These are phyloP conservation scores for Yoshiicerus persimilis DNA, from an alignment of 1,140 invertebrate species.

Conservation along the genomic window DNA sequence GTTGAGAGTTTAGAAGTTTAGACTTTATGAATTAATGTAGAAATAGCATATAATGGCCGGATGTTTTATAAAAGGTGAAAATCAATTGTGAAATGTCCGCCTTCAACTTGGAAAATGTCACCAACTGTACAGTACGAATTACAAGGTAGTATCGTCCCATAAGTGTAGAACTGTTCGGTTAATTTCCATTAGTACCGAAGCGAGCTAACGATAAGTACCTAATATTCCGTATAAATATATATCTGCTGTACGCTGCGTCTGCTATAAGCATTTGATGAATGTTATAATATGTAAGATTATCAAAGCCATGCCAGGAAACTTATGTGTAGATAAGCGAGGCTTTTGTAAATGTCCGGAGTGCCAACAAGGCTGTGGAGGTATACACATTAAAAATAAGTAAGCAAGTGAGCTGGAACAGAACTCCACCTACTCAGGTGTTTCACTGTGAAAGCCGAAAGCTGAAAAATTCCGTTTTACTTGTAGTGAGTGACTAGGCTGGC, in stretches of 20 bases:
- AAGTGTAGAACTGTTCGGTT: neutral
- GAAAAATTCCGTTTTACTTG: conserved; percentile 1
- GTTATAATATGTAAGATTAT: no score
- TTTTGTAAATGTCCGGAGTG: neutral
- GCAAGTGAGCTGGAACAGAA: neutral
- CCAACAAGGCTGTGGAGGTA: neutral
- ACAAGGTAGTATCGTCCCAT: neutral
- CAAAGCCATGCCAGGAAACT: no score
- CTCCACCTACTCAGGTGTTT: conserved; percentile 38
- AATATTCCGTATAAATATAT: neutral
- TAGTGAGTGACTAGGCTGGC: neutral
- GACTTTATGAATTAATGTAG: no score
- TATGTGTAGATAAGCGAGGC: neutral
- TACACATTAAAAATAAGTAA: neutral
- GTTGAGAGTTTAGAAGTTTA: no score
- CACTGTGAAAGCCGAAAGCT: neutral
- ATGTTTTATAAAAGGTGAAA: neutral
- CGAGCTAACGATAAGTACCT: neutral
- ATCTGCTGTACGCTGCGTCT: no score
- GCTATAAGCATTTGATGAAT: neutral
- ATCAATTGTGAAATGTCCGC: neutral
- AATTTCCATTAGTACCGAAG: neutral
- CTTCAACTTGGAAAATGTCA: neutral
- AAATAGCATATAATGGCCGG: neutral
- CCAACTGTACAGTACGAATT: neutral